Evolutionary conservation across 2,888 invertebrate species (phyloP).

Genomic region (Eupithecia centaureata): DNA sequence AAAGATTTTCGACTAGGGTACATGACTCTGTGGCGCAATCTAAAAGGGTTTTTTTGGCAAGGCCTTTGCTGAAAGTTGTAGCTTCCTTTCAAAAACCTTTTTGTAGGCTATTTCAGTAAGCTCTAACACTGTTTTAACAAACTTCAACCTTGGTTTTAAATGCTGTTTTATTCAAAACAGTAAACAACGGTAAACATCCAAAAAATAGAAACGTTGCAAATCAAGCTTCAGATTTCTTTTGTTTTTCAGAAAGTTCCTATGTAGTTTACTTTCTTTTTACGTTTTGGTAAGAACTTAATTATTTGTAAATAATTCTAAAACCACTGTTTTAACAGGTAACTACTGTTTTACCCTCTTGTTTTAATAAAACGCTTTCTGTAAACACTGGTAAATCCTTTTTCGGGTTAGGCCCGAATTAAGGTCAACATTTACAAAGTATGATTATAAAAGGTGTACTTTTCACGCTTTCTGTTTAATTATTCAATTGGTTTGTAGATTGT

Average conservation of each 20-base stretch:
- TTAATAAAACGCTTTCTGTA: constrained; percentile 37
- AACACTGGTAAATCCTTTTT: constrained; percentile 33
- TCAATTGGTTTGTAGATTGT: constrained; percentile 45
- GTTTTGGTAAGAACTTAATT: neutral
- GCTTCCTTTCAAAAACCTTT: neutral
- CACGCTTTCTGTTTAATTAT: constrained; percentile 42
- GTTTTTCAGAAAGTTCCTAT: neutral
- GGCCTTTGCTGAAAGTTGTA: neutral
- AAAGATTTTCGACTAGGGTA: too few relatives aligned
- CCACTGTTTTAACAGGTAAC: neutral
- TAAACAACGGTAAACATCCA: neutral
- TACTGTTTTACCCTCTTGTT: constrained; percentile 7
- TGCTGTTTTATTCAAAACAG: neutral
- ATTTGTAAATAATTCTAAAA: neutral
- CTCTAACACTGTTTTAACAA: neutral
- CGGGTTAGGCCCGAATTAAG: constrained; percentile 45
- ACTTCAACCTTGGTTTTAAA: neutral
- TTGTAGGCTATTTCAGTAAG: neutral
- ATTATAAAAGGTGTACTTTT: constrained; percentile 53
- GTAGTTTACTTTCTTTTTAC: neutral
- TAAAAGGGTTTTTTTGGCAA: constrained; percentile 12
- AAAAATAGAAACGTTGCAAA: neutral
- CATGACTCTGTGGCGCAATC: too few relatives aligned
- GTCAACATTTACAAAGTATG: constrained; percentile 47
- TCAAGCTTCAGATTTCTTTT: neutral